Percentiles rank a stretch among this genome's conserved stretches.
Conservation (phyloP, 2,797 vertebrate species). For the Cichlasoma orientale region DNA sequence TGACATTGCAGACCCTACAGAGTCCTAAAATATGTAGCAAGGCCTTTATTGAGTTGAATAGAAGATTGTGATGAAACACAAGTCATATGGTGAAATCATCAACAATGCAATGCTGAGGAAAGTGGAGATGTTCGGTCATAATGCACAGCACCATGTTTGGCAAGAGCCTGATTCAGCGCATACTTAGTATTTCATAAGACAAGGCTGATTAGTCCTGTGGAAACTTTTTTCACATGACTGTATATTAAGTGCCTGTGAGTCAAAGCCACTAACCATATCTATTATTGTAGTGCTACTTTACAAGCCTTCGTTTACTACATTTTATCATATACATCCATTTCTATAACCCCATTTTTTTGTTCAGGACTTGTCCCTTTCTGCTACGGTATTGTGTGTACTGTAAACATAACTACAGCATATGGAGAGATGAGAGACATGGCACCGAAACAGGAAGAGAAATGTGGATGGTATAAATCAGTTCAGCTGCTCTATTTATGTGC, state of each 20-base stretch:
- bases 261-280: neutral
- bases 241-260: neutral
- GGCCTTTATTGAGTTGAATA: neutral
- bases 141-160: no score
- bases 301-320: neutral
- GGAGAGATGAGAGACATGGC: neutral
- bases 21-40: neutral
- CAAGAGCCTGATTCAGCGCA: neutral
- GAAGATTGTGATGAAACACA: neutral
- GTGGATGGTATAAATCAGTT: constrained; percentile 22
- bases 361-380: neutral
- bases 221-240: neutral
- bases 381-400: neutral
- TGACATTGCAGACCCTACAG: neutral
- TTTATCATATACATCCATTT: neutral
- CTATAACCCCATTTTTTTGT: neutral
- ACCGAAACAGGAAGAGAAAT: constrained; percentile 8
- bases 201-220: neutral
- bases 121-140: no score
- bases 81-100: neutral
- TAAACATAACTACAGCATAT: constrained; percentile 24
- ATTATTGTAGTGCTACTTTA: neutral
- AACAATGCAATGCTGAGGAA: no score
- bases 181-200: neutral
- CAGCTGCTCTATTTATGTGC: constrained; percentile 46